Base-by-base conservation (phyloP, 2,888 invertebrate species). In the Trachelus tabidus region DNA sequence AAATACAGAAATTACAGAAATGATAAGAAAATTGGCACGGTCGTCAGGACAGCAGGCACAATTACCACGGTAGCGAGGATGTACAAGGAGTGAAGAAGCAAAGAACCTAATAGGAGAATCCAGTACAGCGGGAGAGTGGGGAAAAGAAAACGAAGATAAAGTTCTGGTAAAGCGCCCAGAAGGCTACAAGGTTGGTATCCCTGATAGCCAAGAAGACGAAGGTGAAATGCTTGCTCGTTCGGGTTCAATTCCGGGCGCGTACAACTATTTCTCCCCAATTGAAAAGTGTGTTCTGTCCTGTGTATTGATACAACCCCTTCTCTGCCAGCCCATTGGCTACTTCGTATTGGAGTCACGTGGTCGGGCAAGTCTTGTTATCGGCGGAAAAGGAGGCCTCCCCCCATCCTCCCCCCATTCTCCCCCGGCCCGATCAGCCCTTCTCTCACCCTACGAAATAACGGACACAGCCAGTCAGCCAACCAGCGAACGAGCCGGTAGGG, bases 301-400 rank as follows among this genome's bases (percentile, higher is more conserved):
- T 83, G 82, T 87, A 87, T 87, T 79, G 85, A 86, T 83, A 85
- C 82, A 83, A 83, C 77, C 76, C 77, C 68, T 75, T 68, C 73
- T 73, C 15, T 77, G 69, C 34, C 40, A 56, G 68, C 40, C 68
- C 75, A 37, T 69, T 75, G 80, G 76, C 75, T 79, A 79, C 77
- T 85, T 56, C 68, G 85, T 85, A 87, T 86, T 87, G 83, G 82
- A 87, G 86, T 88, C 87, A 89, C 87, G 86, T 87, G 86, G 83
- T 81, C 80, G 79, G 33, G 76, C 76, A 71, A 76, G 80, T 80
- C 81, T 83, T 82, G 81, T 83, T 84, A 84, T 85, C 83, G 83
- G 77, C 82, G 79, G 69, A 77, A 82, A 81, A 81, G 56, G 23
- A 23, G 23, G 4, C 12, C 37, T 1, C 37, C 37, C 12, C 12